Evolutionary conservation across 2,888 invertebrate species (phyloP), one percentile per base, ranked within the genome.

Genomic region (Mythimna vitellina): DNA sequence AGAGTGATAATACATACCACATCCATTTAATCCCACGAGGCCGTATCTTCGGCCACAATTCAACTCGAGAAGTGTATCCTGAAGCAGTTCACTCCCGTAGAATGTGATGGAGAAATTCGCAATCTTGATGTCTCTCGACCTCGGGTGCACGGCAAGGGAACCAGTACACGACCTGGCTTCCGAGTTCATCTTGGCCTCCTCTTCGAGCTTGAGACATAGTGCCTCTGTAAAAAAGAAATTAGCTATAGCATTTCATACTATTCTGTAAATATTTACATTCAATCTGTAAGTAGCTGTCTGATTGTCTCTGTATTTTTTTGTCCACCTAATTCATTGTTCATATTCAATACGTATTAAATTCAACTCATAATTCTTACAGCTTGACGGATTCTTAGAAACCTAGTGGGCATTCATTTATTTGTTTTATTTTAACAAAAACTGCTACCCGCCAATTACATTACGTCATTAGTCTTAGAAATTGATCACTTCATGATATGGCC

Each of bases 21-120:
- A 98, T 84, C 99, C 99, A 94, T 99, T 99, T n/a, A 99, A 97
- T 67, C 99, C 99, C 85, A 99, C 97, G 14, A 99, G 97, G 86
- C 99, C 99, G 93, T 99, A 99, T 86, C 99, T 97, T 82, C 99
- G 97, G 0, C 99, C 99, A 93, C 99, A 99, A 96, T 99, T 99
- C 94, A 99, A 97, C 96, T 99, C 99, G 46, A 99, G 96, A 93
- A 98, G 97, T 2, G 99, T 99, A 92, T 99, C 99, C 90, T 98
- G 98, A 69, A 99, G 97, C 86, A 99, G 97, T 95, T 99, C 99
- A 88, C 98, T 98, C 77, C 99, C 99, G 91, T 99, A 99, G 96
- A 99, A 99, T 61, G 99, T 99, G 86, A 99, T 98, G 51, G 99
- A 99, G 92, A 99, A 98, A 92, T 98, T 99, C 77, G 98, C 98